Conservation (phyloP, 2,797 vertebrate species). For the Gadopsis marmoratus region DNA sequence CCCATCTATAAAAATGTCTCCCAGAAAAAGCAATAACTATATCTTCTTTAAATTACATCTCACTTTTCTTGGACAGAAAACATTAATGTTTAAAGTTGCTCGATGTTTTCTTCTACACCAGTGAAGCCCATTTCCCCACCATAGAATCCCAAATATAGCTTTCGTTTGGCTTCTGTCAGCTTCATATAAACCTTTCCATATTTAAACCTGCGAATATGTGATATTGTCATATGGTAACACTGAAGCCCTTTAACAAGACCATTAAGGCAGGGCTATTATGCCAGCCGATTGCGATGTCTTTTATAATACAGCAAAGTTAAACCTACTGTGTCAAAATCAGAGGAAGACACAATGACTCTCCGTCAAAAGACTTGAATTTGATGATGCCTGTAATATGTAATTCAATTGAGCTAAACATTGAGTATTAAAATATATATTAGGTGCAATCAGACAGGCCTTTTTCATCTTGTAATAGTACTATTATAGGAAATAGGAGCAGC, state of each 20-base stretch:
- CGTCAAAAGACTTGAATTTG: conserved; percentile 53
- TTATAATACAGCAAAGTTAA: conserved; percentile 72
- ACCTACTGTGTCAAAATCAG: conserved; percentile 77
- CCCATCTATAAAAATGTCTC: not conserved
- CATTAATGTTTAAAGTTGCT: not conserved
- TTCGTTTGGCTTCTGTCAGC: not conserved
- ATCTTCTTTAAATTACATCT: not conserved
- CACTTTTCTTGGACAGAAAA: not conserved
- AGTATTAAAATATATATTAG: conserved; percentile 74
- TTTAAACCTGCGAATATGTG: conserved; percentile 21
- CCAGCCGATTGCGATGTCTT: conserved; percentile 51
- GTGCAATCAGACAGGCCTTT: conserved; percentile 49
- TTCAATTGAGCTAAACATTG: conserved; percentile 76
- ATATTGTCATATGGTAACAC: conserved; percentile 31
- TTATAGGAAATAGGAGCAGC: conserved; percentile 65
- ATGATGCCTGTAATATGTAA: conserved; percentile 73
- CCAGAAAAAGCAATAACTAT: not conserved
- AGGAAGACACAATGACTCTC: conserved; percentile 55
- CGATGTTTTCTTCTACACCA: not conserved
- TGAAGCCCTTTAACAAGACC: conserved; percentile 57
- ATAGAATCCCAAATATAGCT: conserved; percentile 10
- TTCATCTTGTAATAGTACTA: conserved; percentile 60
- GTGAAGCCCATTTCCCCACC: not conserved
- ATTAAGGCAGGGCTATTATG: conserved; percentile 73
- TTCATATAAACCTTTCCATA: not conserved